Base-by-base conservation (phyloP, 2,113 vertebrate genomes). In the Pluvialis apricaria region DNA sequence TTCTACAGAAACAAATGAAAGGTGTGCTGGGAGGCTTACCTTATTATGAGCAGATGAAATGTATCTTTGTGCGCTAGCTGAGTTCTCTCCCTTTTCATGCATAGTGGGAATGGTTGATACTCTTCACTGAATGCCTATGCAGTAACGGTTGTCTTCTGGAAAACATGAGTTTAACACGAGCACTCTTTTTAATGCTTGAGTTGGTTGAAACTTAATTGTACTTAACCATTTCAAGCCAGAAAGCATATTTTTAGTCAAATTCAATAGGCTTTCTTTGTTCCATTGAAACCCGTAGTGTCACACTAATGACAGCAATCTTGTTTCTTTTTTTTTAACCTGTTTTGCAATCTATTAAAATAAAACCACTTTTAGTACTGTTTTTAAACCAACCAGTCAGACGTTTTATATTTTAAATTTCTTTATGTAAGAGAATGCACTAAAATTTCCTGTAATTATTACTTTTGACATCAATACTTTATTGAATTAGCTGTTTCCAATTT, bases 381-480 rank as follows among this genome's bases (percentile, higher is more conserved):
- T 92, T 75, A 55, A 45, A 38, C 86, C 31, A 77, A 34, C n/a
- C 10, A 16, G 66, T 95, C 80, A 95, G 55, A 88, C 65, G 91
- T 94, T 96, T 93, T 86, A 78, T 91, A 71, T 92, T 97, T 96
- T 71, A 94, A 86, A 91, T 92, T 92, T 97, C 94, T 96, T 97
- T 94, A 93, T 7, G 4, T 73, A 69, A 84, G 60, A 93, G 36
- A 78, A 44, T 96, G 64, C 76, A 92, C 91, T 96, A 91, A 96
- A 97, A 93, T 90, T 97, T 95, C 62, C 72, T 90, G 57, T 87
- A 93, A 95, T 97, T 96, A 93, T 94, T 96, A 90, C 80, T 96
- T 98, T 96, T 97, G 87, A 75, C 92, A 94, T 94, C 86, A 77
- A 83, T 94, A 77, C 92, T 93, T 95, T 95, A 96, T 96, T 96